These are phyloP conservation scores for Drosophila paramelanica DNA, from an alignment of 2,888 invertebrate genomes.

Conservation along the genomic window DNA sequence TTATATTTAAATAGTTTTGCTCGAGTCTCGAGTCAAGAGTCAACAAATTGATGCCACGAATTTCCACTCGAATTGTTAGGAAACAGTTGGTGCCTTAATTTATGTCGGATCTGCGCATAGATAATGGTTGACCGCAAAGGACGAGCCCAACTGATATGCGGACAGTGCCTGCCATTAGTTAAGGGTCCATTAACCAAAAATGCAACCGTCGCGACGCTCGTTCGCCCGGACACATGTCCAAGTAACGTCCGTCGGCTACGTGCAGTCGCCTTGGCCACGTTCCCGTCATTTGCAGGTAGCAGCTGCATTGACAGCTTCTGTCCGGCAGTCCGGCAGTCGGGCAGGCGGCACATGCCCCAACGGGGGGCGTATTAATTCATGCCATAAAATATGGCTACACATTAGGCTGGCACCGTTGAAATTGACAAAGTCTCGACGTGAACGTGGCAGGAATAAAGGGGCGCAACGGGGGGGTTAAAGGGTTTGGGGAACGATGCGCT, in stretches of 20 bases:
- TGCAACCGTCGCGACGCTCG: slow-evolving; percentile 44
- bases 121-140: slow-evolving; percentile 53
- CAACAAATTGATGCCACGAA: too few species aligned
- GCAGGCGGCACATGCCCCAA: slow-evolving; percentile 14
- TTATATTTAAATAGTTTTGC: too few species aligned
- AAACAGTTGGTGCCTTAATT: slow-evolving; percentile 16
- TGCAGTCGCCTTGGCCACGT: slow-evolving; percentile 18
- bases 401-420: slow-evolving; percentile 46
- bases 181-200: slow-evolving; percentile 72
- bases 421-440: slow-evolving; percentile 46
- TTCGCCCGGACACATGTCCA: slow-evolving; percentile 43
- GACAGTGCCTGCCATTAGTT: slow-evolving; percentile 63
- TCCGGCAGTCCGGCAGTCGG: neutral
- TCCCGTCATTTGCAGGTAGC: slow-evolving; percentile 71
- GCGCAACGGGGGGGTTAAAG: neutral
- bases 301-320: slow-evolving; percentile 67
- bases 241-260: slow-evolving; percentile 8
- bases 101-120: slow-evolving; percentile 38
- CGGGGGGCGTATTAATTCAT: slow-evolving; percentile 68
- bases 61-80: neutral
- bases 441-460: slow-evolving; percentile 6
- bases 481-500: slow-evolving; percentile 36
- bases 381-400: slow-evolving; percentile 75
- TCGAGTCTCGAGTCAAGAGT: too few species aligned
- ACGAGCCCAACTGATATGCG: slow-evolving; percentile 36